phyloP scores from a whole-genome alignment of 53 echinoderm and acorn worm genomes.

The Antedon mediterranea region DNA sequence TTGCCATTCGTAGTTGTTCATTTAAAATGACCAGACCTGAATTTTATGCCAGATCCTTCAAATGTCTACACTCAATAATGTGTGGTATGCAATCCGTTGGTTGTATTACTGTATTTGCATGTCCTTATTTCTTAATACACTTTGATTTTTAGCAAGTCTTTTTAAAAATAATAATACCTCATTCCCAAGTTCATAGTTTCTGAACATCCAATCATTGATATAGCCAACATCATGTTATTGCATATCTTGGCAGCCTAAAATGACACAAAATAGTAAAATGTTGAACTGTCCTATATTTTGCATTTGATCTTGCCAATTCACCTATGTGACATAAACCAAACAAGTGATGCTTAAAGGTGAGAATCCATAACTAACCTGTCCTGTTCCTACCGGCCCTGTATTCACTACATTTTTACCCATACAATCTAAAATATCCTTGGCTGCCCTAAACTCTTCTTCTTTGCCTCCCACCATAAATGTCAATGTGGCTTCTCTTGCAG shows the following conservation, averaged over 20 bases:
- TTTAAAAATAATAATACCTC: conserved; percentile 28
- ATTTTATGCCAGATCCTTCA: no score
- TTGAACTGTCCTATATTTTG: no score
- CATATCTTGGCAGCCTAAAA: conserved; percentile 87
- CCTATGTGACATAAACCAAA: no score
- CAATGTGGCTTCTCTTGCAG: conserved; percentile 65
- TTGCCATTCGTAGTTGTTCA: no score
- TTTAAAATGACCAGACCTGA: no score
- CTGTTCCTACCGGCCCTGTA: conserved; percentile 82
- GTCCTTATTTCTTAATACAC: no score
- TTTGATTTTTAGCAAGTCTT: no score
- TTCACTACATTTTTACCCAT: conserved; percentile 94
- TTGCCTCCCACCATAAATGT: conserved; percentile 99
- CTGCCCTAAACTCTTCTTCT: conserved; percentile 78
- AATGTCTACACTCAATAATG: no score
- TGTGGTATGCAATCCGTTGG: no score
- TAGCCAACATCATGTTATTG: conserved; percentile 92
- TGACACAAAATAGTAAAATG: background rate
- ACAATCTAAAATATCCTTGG: conserved; percentile 52
- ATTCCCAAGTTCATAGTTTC: conserved; percentile 89
- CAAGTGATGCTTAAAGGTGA: no score
- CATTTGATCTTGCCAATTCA: no score
- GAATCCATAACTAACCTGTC: conserved; percentile 50
- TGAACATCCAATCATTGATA: conserved; percentile 87
- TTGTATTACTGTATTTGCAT: no score